A percentile compares a stretch with the other conserved stretches of the same genome.
Evolutionary conservation across 1,140 invertebrate species (phyloP).

Genomic region (Adoxophyes honmai): DNA sequence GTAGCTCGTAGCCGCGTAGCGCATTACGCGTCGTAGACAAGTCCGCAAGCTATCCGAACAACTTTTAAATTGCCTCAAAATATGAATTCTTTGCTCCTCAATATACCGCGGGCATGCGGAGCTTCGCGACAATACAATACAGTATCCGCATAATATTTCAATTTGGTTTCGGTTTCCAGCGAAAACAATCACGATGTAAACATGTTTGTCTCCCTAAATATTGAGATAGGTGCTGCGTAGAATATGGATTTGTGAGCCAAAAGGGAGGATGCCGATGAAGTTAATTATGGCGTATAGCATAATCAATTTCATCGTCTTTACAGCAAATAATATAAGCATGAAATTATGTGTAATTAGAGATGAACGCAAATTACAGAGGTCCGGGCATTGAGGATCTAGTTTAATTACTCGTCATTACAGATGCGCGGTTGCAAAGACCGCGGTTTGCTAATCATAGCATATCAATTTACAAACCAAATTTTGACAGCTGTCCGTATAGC

Average conservation of each 20-base stretch:
- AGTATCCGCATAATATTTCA: constrained; percentile 22
- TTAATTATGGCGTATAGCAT: background rate
- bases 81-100: background rate
- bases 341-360: background rate
- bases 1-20: background rate
- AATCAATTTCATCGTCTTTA: background rate
- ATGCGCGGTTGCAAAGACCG: background rate
- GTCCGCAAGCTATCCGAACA: constrained; percentile 2
- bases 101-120: constrained; percentile 35
- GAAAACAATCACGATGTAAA: constrained; percentile 51
- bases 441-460: background rate
- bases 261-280: constrained; percentile 19
- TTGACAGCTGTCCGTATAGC: background rate
- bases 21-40: background rate
- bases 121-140: constrained; percentile 33
- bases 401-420: background rate
- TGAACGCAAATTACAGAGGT: constrained; percentile 3
- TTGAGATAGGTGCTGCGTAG: background rate
- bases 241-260: constrained; percentile 20
- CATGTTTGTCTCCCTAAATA: constrained; percentile 41
- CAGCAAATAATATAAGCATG: background rate
- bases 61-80: constrained; percentile 13
- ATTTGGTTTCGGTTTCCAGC: constrained; percentile 27
- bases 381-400: background rate
- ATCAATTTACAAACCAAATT: background rate